Evolutionary conservation across 2,888 invertebrate species (phyloP), one percentile per base, ranked within the genome.

Genomic region (Xestia xanthographa): DNA sequence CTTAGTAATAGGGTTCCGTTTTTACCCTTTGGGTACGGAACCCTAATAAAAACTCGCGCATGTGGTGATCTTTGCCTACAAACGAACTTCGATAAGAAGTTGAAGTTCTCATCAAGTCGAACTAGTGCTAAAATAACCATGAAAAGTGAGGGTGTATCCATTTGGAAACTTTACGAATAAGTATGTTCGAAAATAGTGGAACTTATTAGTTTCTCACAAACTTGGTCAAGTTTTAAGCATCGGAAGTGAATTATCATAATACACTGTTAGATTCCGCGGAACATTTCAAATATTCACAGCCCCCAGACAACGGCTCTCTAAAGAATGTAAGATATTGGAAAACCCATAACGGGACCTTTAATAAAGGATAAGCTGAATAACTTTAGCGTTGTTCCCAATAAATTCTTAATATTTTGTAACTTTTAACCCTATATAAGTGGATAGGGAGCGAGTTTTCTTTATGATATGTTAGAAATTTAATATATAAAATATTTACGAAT

Each of bases 291-390:
- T 91, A 93, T 92, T 89, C 90, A 86, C 85, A 88, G 85, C 84
- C 88, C 88, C 83, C 79, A 90, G 90, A 90, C 87, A 89, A 88
- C 87, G 89, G 90, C 87, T 90, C 89, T 91, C 91, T 84, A 85
- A 93, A 92, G 93, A 94, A 94, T 93, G 92, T 87, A 90, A 89
- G 91, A 91, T 93, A 93, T 93, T 92, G 92, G 88, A 91, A 91
- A 92, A 89, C 88, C 91, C 91, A 89, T 92, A 91, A 91, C 91
- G 89, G 90, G 88, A 89, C 90, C 87, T 92, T 93, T 92, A 92
- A 92, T 93, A 94, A 92, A 86, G 89, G 89, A 88, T 91, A 88
- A 86, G 88, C 86, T 90, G 90, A 91, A 92, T 92, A 92, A 91
- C 91, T 93, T 91, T 76, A 86, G 90, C 88, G 88, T 91, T 91